Base-by-base conservation (phyloP, 2,888 invertebrate genomes). In the Chorisops tibialis region DNA sequence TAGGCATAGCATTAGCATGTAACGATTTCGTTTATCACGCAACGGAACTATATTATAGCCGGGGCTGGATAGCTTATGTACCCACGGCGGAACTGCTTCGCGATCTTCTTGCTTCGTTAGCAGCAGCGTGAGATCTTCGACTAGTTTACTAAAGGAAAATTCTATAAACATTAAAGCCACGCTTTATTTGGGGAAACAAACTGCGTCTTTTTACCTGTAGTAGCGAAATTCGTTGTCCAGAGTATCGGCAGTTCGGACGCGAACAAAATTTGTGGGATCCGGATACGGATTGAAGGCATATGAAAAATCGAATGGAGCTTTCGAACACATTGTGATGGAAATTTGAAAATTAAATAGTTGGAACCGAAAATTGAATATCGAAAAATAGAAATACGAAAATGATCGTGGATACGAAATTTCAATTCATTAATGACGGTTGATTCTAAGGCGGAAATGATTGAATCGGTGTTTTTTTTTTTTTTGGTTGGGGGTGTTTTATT, bases 21-120 rank as follows among this genome's bases (percentile, higher is more conserved):
- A 69, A 2, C 61, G 64, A 59, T 69, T 69, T 12, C 69, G 52
- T 50, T 68, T 69, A 11, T 65, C 65, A 4, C 67, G 58, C 24
- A 69, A 38, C 3, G 12, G 2, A 1, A 49, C 22, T 2, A 66
- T 62, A 58, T 66, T 68, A 48, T 68, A 69, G 1, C 50, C 51
- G 3, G 68, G 61, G 1, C 63, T 50, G 1, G 65, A 65, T 0
- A 69, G 47, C 12, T 67, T 69, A 4, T 62, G 59, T 19, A 66
- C 47, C 69, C 69, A 69, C 22, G 52, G 51, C 4, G 19, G 35
- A 12, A 66, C 63, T 7, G 52, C 7, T n/a, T 52, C 24, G 47
- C 61, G 60, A 14, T 67, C 64, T 19, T 39, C 24, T 9, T 38
- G 39, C 41, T 21, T 56, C 9, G 62, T 61, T 12, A 69, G 45